These are phyloP conservation scores for Apamea anceps DNA, from an alignment of 2,888 invertebrate genomes.

Conservation along the genomic window DNA sequence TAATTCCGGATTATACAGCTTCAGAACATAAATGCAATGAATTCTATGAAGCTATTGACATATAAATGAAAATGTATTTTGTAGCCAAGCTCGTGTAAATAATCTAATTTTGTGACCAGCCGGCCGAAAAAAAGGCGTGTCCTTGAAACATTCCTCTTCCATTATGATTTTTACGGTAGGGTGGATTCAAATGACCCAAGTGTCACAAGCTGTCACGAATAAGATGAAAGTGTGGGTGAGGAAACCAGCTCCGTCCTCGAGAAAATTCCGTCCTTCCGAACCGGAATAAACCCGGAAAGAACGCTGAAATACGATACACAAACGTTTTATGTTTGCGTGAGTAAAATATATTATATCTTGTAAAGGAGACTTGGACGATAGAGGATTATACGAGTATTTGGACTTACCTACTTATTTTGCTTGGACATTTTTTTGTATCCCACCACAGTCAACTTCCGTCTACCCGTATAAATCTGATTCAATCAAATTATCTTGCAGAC, in stretches of 20 bases:
- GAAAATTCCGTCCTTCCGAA: conserved; percentile 12
- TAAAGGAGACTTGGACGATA: conserved; percentile 1
- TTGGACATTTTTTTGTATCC: conserved; percentile 4
- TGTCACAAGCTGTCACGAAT: conserved; percentile 44
- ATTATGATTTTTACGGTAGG: conserved; percentile 38
- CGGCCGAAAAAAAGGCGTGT: background rate
- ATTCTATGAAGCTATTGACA: background rate
- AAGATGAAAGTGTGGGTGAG: conserved; percentile 16
- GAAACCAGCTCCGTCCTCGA: conserved; percentile 30
- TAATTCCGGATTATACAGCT: conserved; percentile 23
- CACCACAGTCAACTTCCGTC: background rate
- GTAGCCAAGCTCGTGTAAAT: background rate
- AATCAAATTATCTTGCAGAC: conserved; percentile 34
- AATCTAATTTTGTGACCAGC: background rate
- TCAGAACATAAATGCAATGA: background rate
- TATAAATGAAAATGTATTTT: background rate
- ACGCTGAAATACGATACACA: conserved; percentile 37
- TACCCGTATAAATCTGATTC: conserved; percentile 15
- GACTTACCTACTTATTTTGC: conserved; percentile 13
- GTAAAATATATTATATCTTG: conserved; percentile 38
- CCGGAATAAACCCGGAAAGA: conserved; percentile 22
- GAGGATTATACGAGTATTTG: conserved; percentile 2
- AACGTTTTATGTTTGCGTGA: conserved; percentile 3
- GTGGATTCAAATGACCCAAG: conserved; percentile 20
- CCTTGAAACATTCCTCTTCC: background rate